Percentiles rank a stretch among this genome's conserved stretches.
These are phyloP conservation scores for Apostichopus californicus DNA, from an alignment of 35 echinoderm and acorn worm species.

Conservation along the genomic window DNA sequence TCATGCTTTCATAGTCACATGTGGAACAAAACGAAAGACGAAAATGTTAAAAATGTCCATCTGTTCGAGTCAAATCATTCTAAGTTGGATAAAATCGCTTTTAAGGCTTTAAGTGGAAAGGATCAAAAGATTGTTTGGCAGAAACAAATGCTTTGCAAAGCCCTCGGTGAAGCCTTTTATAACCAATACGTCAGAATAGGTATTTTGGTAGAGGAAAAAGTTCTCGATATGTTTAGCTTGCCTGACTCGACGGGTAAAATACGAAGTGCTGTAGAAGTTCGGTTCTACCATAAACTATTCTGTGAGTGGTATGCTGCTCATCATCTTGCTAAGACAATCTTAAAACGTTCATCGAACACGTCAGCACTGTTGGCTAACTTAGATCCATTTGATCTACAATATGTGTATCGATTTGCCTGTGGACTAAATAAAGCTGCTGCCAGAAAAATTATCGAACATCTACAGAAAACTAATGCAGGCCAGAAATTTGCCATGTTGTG, in stretches of 20 bases:
- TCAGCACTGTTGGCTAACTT: neutral
- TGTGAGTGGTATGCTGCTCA: conserved; percentile 37
- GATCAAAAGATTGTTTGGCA: neutral
- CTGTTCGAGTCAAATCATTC: neutral
- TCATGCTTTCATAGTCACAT: conserved; percentile 37
- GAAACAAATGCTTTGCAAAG: neutral
- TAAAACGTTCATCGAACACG: neutral
- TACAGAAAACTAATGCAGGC: neutral
- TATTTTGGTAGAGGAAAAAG: neutral
- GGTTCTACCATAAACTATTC: conserved; percentile 28
- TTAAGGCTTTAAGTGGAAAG: neutral
- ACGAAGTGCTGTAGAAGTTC: neutral
- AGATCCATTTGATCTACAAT: neutral
- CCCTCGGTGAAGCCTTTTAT: neutral
- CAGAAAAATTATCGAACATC: neutral
- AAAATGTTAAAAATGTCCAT: neutral
- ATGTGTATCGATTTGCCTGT: conserved; percentile 22
- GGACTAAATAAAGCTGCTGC: neutral
- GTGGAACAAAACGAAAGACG: conserved; percentile 16
- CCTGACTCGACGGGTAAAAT: neutral
- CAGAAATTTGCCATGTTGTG: conserved; percentile 13
- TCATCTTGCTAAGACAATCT: neutral
- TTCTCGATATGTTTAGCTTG: neutral
- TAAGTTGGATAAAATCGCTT: neutral
- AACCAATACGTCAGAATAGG: neutral